These are phyloP conservation scores for Oryzias curvinotus DNA, from an alignment of 2,113 vertebrate species.

Conservation along the genomic window DNA sequence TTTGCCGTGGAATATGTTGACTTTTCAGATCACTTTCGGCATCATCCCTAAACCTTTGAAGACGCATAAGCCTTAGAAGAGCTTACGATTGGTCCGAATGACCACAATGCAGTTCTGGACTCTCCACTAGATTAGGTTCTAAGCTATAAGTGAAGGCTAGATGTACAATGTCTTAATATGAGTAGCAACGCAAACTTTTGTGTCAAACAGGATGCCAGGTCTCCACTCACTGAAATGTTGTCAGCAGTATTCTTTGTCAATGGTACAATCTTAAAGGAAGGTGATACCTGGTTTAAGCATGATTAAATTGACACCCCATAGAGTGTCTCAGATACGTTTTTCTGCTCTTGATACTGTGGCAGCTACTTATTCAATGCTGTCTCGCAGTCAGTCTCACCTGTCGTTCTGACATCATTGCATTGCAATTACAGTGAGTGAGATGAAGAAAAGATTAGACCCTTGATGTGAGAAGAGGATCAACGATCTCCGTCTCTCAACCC, in stretches of 20 bases:
- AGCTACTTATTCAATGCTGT: constrained; percentile 74
- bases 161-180: too few species aligned
- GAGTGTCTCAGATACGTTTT: constrained; percentile 74
- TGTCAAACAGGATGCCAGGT: not conserved
- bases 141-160: too few species aligned
- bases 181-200: too few species aligned
- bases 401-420: constrained; percentile 70
- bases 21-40: too few species aligned
- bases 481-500: constrained; percentile 24
- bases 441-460: constrained; percentile 40
- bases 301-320: constrained; percentile 81
- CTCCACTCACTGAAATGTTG: constrained; percentile 47
- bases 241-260: constrained; percentile 70
- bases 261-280: constrained; percentile 71
- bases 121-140: too few species aligned
- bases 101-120: too few species aligned
- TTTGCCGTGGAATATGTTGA: constrained; percentile 3
- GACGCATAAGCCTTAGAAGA: too few species aligned
- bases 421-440: constrained; percentile 75
- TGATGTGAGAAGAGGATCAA: constrained; percentile 31
- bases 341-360: constrained; percentile 65
- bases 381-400: constrained; percentile 70
- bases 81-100: too few species aligned
- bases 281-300: constrained; percentile 74
- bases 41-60: too few species aligned